These are phyloP conservation scores for Mechanitis messenoides DNA, from an alignment of 2,888 invertebrate genomes.

Conservation along the genomic window DNA sequence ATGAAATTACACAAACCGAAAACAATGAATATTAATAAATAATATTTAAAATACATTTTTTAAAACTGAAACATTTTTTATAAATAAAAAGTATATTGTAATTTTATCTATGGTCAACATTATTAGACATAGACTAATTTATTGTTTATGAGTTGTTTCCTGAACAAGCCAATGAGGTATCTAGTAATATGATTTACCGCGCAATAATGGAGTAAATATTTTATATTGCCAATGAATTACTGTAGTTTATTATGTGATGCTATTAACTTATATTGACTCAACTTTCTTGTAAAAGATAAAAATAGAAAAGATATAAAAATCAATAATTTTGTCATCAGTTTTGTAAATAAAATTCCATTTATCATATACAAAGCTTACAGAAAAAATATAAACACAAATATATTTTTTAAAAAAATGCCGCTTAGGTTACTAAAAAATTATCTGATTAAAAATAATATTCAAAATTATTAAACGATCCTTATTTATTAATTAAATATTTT, in stretches of 20 bases:
- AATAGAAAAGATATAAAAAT: too few relatives aligned
- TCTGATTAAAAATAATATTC: too few relatives aligned
- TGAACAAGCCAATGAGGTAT: slow-evolving; percentile 6
- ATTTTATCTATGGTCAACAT: slow-evolving; percentile 2
- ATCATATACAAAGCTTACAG: too few relatives aligned
- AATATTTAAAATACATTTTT: too few relatives aligned
- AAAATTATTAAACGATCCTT: too few relatives aligned
- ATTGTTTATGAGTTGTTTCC: not conserved
- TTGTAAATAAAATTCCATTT: too few relatives aligned
- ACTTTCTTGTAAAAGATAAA: not conserved
- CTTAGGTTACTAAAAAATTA: too few relatives aligned
- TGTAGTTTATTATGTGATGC: slow-evolving; percentile 12
- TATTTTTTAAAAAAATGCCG: too few relatives aligned
- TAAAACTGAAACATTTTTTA: not conserved
- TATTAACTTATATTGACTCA: slow-evolving; percentile 4
- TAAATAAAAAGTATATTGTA: not conserved
- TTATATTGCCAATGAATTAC: slow-evolving; percentile 10
- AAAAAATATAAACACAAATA: too few relatives aligned
- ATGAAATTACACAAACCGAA: not conserved
- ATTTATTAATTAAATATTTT: too few relatives aligned
- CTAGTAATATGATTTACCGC: slow-evolving; percentile 16
- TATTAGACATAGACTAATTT: not conserved
- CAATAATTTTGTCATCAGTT: too few relatives aligned
- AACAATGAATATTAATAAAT: not conserved
- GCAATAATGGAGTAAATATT: slow-evolving; percentile 19